phyloP scores from a whole-genome alignment of 2,797 vertebrate genomes.

The Spinibarbus caldwelli region DNA sequence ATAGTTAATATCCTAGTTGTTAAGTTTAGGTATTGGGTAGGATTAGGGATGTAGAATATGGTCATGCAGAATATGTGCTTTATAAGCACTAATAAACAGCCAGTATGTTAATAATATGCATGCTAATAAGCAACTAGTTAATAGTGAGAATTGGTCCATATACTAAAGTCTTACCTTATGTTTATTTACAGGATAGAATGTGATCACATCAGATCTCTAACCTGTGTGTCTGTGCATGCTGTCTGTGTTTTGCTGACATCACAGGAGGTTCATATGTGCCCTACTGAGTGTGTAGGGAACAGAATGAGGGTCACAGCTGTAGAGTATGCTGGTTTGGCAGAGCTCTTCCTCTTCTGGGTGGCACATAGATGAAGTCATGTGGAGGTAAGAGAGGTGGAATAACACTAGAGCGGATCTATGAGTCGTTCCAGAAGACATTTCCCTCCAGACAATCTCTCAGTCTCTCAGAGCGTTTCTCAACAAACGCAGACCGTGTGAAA shows the following conservation, averaged over 20 bases:
- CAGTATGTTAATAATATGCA: too few relatives aligned
- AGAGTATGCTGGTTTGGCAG: slow-evolving; percentile 7
- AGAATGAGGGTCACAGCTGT: background rate
- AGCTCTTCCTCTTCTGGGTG: slow-evolving; percentile 44
- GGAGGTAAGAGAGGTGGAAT: slow-evolving; percentile 26
- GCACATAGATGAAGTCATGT: slow-evolving; percentile 47
- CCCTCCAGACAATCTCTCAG: background rate
- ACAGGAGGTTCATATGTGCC: background rate
- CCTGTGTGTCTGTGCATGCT: background rate
- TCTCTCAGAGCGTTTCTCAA: background rate
- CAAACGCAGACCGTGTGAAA: background rate
- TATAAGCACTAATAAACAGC: too few relatives aligned
- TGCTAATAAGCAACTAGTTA: too few relatives aligned
- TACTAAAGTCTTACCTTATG: too few relatives aligned
- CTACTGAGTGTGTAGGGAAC: background rate
- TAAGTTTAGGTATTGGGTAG: too few relatives aligned
- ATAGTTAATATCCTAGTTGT: too few relatives aligned
- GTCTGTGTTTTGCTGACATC: background rate
- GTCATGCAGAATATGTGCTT: too few relatives aligned
- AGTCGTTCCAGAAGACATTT: slow-evolving; percentile 2
- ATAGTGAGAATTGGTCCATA: too few relatives aligned
- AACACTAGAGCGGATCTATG: slow-evolving; percentile 3
- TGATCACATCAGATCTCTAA: background rate
- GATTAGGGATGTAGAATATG: too few relatives aligned
- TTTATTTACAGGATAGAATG: background rate